Evolutionary conservation across 2,888 invertebrate genomes (phyloP).

Genomic region (Trachelus troglodyta): DNA sequence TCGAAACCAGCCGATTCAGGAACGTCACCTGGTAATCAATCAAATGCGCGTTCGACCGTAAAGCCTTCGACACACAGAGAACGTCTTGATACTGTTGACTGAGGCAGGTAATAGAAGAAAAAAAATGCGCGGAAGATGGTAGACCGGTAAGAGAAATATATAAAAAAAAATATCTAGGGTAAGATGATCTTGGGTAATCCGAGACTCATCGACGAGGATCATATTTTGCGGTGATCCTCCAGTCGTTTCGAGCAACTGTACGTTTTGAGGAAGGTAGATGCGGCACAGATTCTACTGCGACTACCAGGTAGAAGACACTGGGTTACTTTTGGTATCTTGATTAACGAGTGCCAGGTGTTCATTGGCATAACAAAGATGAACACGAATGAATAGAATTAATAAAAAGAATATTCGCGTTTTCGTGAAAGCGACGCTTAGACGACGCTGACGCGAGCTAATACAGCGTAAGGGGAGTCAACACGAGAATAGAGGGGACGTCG

Average conservation of each 20-base stretch:
- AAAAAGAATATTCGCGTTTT: not conserved
- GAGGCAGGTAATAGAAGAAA: not conserved
- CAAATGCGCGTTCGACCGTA: not conserved
- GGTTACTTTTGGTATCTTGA: not conserved
- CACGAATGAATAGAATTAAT: not conserved
- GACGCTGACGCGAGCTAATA: not conserved
- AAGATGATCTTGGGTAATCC: conserved; percentile 50
- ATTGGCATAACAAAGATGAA: not conserved
- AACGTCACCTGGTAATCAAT: not conserved
- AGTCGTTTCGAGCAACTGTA: conserved; percentile 7
- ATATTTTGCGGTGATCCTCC: conserved; percentile 41
- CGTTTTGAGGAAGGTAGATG: not conserved
- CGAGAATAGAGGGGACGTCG: not conserved
- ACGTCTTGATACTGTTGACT: not conserved
- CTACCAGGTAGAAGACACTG: not conserved
- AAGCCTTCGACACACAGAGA: not conserved
- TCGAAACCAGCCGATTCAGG: not conserved
- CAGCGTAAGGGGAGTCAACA: not conserved
- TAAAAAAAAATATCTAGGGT: conserved; percentile 37
- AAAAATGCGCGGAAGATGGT: not conserved
- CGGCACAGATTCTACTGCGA: not conserved
- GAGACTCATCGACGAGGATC: conserved; percentile 49
- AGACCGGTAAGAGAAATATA: not conserved
- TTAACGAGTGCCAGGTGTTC: not conserved
- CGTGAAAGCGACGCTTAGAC: not conserved